Evolutionary conservation across 2,888 invertebrate genomes (phyloP), one percentile per base, ranked within the genome.

Genomic region (Germaria angustata): DNA sequence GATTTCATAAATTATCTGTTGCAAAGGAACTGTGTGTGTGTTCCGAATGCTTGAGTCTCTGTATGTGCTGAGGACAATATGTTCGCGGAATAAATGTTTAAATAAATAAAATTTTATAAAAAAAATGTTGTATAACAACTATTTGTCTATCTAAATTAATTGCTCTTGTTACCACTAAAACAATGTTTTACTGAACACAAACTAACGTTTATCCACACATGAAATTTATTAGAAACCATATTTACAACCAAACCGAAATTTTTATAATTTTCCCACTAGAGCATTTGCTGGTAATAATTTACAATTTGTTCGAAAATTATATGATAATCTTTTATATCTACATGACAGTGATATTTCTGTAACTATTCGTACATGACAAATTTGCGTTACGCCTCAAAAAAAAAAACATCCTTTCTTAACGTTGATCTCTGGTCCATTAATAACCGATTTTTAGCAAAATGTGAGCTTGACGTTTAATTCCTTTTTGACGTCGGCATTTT

Each of bases 131-230:
- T 66, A 72, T 72, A 57, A 49, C 49, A 72, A 66, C 51, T 72
- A 65, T 71, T 55, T 57, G 32, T 32, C 46, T 68, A 79, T 78
- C 71, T 69, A 79, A 79, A 82, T 79, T 75, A 82, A 79, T 82
- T 73, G 69, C 69, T 65, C 17, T 77, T 63, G 72, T 77, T 77
- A 55, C 46, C 77, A 55, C 55, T 63, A 39, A 53, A 66, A 66
- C 34, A 44, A 39, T 28, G 28, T 13, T 24, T n/a, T 17, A 24
- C 28, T 51, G 24, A 51, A 1, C 2, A 32, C 34, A 34, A 22
- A 66, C 15, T 11, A 5, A 63, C 13, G 1, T 11, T 4, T 13
- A 2, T 1, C 3, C 6, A 5, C 9, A 22, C 22, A 7, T 39
- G 1, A 8, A 39, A 59, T 39, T 39, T 22, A 59, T 22, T 36